phyloP scores from a whole-genome alignment of 2,888 invertebrate species.

The Iselma pallidipennis region DNA sequence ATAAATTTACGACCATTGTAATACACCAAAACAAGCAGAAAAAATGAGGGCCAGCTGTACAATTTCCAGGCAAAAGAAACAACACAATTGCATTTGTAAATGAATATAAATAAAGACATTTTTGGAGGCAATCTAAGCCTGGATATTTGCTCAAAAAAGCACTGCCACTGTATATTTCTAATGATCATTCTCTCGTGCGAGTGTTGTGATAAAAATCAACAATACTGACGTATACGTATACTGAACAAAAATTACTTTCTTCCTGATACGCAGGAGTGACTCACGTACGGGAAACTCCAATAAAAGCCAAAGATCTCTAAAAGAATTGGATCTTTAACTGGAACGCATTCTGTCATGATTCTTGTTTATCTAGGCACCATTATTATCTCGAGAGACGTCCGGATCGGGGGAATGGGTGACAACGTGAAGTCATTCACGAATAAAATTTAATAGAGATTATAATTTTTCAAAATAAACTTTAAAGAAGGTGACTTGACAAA shows the following conservation, averaged over 20 bases:
- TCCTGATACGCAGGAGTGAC: not conserved
- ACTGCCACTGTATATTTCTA: no score
- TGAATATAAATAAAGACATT: no score
- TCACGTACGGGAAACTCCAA: not conserved
- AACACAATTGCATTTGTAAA: not conserved
- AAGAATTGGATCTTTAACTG: not conserved
- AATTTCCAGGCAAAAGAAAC: not conserved
- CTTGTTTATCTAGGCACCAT: not conserved
- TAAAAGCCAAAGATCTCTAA: not conserved
- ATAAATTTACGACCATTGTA: not conserved
- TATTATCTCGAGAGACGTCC: not conserved
- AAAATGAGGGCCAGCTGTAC: not conserved
- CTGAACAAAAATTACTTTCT: no score
- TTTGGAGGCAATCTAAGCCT: no score
- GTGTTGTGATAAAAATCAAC: no score
- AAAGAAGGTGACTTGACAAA: no score
- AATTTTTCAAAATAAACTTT: no score
- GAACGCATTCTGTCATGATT: not conserved
- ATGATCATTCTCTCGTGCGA: no score
- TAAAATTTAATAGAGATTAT: no score
- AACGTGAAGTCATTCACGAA: not conserved
- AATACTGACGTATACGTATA: no score
- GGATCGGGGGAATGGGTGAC: no score
- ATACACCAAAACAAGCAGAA: not conserved
- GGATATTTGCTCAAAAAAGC: no score